These are phyloP conservation scores for Discoglossus pictus DNA, from an alignment of 2,797 vertebrate genomes.

Conservation along the genomic window DNA sequence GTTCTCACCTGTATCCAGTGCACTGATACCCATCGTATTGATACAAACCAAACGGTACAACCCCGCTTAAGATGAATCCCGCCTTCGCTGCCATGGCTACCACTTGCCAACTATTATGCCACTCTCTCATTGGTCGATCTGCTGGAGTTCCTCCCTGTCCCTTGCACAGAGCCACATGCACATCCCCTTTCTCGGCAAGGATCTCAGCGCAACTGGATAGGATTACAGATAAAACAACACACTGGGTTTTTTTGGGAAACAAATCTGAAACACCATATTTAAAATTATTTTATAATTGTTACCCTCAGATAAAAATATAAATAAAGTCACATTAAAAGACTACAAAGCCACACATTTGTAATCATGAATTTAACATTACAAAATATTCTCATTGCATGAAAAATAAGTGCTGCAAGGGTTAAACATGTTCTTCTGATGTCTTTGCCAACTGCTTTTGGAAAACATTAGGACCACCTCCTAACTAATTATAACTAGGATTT, in stretches of 20 bases:
- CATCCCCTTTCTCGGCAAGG: slow-evolving; percentile 79
- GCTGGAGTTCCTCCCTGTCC: slow-evolving; percentile 93
- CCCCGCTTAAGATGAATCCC: slow-evolving; percentile 77
- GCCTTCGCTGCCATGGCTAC: slow-evolving; percentile 88
- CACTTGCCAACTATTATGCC: slow-evolving; percentile 98
- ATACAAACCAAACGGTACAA: slow-evolving; percentile 76
- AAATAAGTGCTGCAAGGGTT: too few relatives aligned
- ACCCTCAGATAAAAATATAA: too few relatives aligned
- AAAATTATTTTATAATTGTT: too few relatives aligned
- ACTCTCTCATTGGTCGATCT: slow-evolving; percentile 85
- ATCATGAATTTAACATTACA: too few relatives aligned
- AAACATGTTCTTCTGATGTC: too few relatives aligned
- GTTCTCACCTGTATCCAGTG: slow-evolving; percentile 98
- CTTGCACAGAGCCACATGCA: slow-evolving; percentile 87
- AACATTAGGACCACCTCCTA: too few relatives aligned
- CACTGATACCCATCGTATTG: slow-evolving; percentile 79
- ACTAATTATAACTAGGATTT: too few relatives aligned
- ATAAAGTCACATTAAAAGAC: too few relatives aligned
- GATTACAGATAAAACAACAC: not conserved
- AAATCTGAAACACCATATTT: too few relatives aligned
- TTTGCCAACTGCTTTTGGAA: too few relatives aligned
- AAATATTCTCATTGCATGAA: too few relatives aligned
- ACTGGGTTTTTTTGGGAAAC: not conserved
- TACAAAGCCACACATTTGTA: too few relatives aligned
- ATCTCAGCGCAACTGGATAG: slow-evolving; percentile 77